Evolutionary conservation across 2,888 invertebrate species (phyloP).

Genomic region (Mactromeris polynyma): DNA sequence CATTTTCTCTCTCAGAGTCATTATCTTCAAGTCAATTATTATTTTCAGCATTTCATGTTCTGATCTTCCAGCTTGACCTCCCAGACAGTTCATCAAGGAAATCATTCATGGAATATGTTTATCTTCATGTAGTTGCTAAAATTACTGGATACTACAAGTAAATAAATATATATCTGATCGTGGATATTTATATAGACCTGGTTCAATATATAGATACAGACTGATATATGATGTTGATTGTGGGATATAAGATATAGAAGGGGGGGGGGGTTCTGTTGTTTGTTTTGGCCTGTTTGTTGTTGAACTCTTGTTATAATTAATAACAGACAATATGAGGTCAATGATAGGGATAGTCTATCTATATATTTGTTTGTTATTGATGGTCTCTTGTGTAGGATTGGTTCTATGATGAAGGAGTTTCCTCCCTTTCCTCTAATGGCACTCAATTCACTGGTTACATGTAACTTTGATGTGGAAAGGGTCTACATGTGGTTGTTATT

Average conservation of each 20-base stretch:
- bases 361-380: not conserved
- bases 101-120: too few relatives aligned
- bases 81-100: too few relatives aligned
- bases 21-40: too few relatives aligned
- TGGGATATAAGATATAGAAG: not conserved
- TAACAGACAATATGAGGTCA: not conserved
- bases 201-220: not conserved
- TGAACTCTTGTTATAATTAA: not conserved
- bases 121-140: not conserved
- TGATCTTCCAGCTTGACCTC: too few relatives aligned
- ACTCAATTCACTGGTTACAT: not conserved
- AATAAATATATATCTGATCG: not conserved
- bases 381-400: not conserved
- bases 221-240: not conserved
- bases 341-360: not conserved
- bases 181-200: not conserved
- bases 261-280: not conserved
- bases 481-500: not conserved
- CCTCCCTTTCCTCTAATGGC: not conserved
- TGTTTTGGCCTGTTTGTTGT: not conserved
- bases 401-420: not conserved
- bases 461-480: not conserved
- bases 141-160: not conserved
- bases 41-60: too few relatives aligned
- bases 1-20: too few relatives aligned